Conservation (phyloP, 23 tunicate species). For the Ascidia mentula region DNA sequence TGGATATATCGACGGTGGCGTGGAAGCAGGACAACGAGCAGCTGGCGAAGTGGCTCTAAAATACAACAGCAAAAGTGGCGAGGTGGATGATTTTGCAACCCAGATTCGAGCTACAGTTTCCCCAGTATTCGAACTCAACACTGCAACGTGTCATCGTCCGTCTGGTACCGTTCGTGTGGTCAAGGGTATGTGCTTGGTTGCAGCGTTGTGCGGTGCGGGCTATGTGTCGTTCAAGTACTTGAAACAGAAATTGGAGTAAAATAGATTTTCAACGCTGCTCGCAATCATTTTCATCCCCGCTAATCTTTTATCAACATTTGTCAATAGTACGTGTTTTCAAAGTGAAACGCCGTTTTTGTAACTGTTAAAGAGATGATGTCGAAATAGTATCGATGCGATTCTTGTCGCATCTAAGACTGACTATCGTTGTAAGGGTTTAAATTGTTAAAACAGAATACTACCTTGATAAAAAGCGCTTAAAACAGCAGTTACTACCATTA, state of each 20-base stretch:
- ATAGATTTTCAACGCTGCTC: too few species aligned
- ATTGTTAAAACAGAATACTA: too few species aligned
- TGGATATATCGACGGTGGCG: slow-evolving; percentile 88
- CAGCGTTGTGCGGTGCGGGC: not conserved
- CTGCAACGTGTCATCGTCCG: not conserved
- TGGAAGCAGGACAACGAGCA: slow-evolving; percentile 63
- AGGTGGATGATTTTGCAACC: not conserved
- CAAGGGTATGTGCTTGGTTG: not conserved
- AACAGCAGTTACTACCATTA: too few species aligned
- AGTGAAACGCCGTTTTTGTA: too few species aligned
- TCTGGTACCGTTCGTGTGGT: not conserved
- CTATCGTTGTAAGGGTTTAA: too few species aligned
- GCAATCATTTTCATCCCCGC: too few species aligned
- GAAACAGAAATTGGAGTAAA: not conserved
- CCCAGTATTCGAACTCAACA: not conserved
- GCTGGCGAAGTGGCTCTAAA: slow-evolving; percentile 40
- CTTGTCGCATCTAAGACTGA: too few species aligned
- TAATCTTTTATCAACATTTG: too few species aligned
- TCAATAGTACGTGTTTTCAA: too few species aligned
- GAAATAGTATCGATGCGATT: too few species aligned
- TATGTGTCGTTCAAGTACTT: not conserved
- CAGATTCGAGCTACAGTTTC: not conserved
- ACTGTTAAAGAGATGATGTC: too few species aligned
- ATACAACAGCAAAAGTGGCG: not conserved
- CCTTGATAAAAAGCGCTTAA: too few species aligned